Percentiles rank a stretch among this genome's conserved stretches.
Conservation (phyloP, 2,113 vertebrate genomes). For the Typhlomys cinereus region DNA sequence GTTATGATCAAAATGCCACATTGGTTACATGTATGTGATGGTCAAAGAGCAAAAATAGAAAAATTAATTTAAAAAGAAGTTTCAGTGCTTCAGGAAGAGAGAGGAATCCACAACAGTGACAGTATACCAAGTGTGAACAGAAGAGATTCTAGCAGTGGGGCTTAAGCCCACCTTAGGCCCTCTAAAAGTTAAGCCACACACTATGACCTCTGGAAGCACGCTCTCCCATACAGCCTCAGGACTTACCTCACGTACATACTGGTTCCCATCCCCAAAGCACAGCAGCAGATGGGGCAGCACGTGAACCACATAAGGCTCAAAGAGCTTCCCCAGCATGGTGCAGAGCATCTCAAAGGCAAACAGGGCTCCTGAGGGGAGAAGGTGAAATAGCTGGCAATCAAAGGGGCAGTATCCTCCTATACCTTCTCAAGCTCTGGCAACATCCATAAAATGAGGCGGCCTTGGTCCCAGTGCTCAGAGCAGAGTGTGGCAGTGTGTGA, state of each 20-base stretch:
- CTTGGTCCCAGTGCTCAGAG: neutral
- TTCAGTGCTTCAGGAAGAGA: neutral
- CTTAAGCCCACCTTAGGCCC: neutral
- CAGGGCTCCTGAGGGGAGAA: constrained; percentile 88
- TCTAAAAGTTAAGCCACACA: neutral
- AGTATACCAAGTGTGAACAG: neutral
- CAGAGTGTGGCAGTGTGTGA: neutral
- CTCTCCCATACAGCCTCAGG: neutral
- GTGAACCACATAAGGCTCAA: constrained; percentile 98
- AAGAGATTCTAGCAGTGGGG: fast-evolving
- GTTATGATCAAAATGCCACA: neutral
- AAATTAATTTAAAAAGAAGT: no score
- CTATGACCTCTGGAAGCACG: fast-evolving
- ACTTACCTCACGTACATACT: constrained; percentile 97
- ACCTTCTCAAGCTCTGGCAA: neutral
- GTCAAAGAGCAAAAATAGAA: no score
- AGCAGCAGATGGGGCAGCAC: constrained; percentile 97
- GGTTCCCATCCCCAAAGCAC: constrained; percentile 98
- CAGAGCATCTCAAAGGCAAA: constrained; percentile 99
- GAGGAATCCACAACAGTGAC: neutral
- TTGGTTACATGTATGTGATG: neutral
- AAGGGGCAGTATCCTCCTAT: neutral
- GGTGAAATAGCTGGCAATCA: neutral
- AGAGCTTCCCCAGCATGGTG: constrained; percentile 98
- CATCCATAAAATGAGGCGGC: neutral